phyloP scores from a whole-genome alignment of 53 echinoderm and acorn worm species.

The Patiria pectinifera region DNA sequence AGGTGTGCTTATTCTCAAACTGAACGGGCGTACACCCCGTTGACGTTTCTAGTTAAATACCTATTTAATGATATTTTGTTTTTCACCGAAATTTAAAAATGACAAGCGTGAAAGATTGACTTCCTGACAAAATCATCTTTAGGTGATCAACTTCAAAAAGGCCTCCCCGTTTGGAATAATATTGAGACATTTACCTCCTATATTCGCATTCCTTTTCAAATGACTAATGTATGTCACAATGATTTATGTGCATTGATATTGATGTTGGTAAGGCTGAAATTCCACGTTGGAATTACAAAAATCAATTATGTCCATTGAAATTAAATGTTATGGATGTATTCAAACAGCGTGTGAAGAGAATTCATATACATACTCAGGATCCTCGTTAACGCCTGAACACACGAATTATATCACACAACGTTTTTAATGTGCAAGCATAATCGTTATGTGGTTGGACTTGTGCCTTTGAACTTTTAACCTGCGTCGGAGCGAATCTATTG shows the following conservation, averaged over 20 bases:
- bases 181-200: no score
- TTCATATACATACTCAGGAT: not conserved
- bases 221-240: not conserved
- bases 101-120: no score
- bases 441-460: not conserved
- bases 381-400: not conserved
- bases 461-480: conserved; percentile 8
- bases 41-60: not conserved
- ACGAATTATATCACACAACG: not conserved
- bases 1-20: not conserved
- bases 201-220: not conserved
- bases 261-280: not conserved
- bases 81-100: no score
- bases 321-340: not conserved
- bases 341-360: not conserved
- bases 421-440: not conserved
- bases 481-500: not conserved
- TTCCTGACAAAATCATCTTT: no score
- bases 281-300: not conserved
- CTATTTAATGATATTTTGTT: no score
- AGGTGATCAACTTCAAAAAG: no score
- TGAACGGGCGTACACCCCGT: not conserved
- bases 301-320: not conserved
- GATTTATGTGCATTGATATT: not conserved
- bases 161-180: no score